A percentile compares a stretch with the other conserved stretches of the same genome.
Evolutionary conservation across 1,140 invertebrate species (phyloP).

Genomic region (Stegodyphus mimosarum): DNA sequence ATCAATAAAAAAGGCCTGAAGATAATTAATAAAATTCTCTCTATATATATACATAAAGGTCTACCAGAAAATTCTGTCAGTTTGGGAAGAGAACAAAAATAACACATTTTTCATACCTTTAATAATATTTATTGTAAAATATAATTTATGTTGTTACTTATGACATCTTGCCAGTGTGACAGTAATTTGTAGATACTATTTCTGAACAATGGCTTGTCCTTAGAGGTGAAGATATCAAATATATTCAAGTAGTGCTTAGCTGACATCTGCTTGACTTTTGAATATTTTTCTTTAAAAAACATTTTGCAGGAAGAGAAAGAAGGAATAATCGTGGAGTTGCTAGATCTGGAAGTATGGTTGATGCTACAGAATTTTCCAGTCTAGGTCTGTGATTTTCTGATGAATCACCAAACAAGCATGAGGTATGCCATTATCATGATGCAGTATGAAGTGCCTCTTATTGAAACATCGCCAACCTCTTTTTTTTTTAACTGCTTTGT

Average conservation of each 20-base stretch:
- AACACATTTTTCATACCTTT: not conserved
- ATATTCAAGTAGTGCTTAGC: slow-evolving; percentile 7
- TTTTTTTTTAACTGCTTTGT: slow-evolving; percentile 3
- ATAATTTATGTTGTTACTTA: not conserved
- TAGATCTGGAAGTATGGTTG: slow-evolving; percentile 69
- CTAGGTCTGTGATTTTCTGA: slow-evolving; percentile 65
- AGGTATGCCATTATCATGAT: too few species aligned
- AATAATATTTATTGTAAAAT: slow-evolving; percentile 8
- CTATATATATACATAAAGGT: too few species aligned
- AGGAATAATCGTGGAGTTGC: slow-evolving; percentile 68
- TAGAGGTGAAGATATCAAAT: slow-evolving; percentile 16
- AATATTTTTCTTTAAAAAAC: slow-evolving; percentile 53
- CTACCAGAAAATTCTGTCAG: too few species aligned
- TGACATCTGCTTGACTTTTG: slow-evolving; percentile 11
- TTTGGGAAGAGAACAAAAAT: too few species aligned
- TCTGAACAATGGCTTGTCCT: slow-evolving; percentile 19
- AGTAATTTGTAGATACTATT: slow-evolving; percentile 11
- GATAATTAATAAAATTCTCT: too few species aligned
- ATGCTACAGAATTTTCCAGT: slow-evolving; percentile 69
- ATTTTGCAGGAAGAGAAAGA: slow-evolving; percentile 65
- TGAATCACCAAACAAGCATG: slow-evolving; percentile 57
- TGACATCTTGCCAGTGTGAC: not conserved
- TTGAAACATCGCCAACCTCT: slow-evolving; percentile 44
- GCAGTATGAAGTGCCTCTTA: too few species aligned
- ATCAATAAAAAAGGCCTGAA: too few species aligned